Base-by-base conservation (phyloP, 1,140 invertebrate genomes). In the Uloborus diversus region DNA sequence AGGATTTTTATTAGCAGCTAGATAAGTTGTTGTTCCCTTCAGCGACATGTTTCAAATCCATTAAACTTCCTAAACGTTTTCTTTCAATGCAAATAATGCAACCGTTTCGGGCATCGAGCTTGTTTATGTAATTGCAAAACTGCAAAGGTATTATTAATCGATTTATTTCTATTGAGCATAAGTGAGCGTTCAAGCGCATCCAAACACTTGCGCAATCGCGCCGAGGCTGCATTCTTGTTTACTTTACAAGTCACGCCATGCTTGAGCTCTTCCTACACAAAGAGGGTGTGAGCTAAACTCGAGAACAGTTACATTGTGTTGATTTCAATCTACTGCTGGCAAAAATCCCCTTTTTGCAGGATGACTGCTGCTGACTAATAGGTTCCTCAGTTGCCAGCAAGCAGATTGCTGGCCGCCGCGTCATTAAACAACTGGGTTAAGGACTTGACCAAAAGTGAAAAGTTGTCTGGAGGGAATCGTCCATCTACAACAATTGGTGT, bases 291-390 rank as follows among this genome's bases (percentile, higher is more conserved):
- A 25, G n/a, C 42, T 49, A 66, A 11, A 30, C 62, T 47, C 62
- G 20, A 28, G 64, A 49, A 66, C 27, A 4, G 66, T 20, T 69
- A 69, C 65, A 69, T 69, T 37, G 49, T 70, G 66, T 70, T 70
- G 66, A 70, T 57, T 70, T 70, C 64, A 28, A 66, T 66, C 64
- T 70, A 14, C 51, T 20, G 42, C 65, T n/a, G 37, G 27, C 65
- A 30, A 17, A 35, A 32, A 49, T 68, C 65, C 27, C 33, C 23
- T 68, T n/a, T n/a, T n/a, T 70, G 53, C 30, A 9, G 49, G n/a
- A 57, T 57, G 53, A 70, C 59, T n/a, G 20, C 62, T 42, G 69
- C 56, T 61, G 69, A 73, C 69, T 73, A 73, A 73, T 73, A 73
- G 69, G 69, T 73, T 61, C 57, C 65, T 73, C 20, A 53, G 49